Evolutionary conservation across 2,797 vertebrate species (phyloP), one percentile per base, ranked within the genome.

Genomic region (Pogonophryne albipinna): DNA sequence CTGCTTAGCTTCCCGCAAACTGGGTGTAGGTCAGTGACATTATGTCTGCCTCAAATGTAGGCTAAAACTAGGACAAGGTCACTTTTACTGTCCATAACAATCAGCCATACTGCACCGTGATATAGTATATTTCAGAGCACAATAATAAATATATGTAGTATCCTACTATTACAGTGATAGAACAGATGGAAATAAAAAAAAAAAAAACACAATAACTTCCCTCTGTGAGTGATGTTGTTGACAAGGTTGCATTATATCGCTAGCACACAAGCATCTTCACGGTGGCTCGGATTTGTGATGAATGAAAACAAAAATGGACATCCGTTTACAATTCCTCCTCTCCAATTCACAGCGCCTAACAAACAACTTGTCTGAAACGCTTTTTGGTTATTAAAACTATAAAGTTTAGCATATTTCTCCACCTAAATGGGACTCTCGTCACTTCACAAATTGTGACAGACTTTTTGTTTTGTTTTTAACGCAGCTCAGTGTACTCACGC

Each of bases 21-120:
- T 80, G 16, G 46, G 34, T 38, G 38, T 13, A 45, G 82, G 84
- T 87, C 84, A 79, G 57, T 44, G 67, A 79, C 68, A 89, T 86
- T 76, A 78, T 65, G 75, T 79, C 78, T 68, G 83, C 75, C 84
- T 20, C 71, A 71, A 67, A 77, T 86, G 67, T 69, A 62, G 72
- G 86, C 61, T 84, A 47, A 10, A 19, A 38, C 75, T 47, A 47
- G 76, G 66, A 50, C 17, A 9, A 49, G 64, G 66, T 83, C 53
- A 16, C 66, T 56, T 9, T 56, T 61, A 34, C 73, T 16, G 72
- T 14, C 73, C 42, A 14, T 61, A 51, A 61, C 61, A 49, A 42
- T 57, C 9, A 52, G 31, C 38, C 42, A 11, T 23, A 14, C 20
- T 16, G 1, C 1, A 9, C 42, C 14, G 72, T 20, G n/a, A 1